A percentile compares a stretch with the other conserved stretches of the same genome.
phyloP scores from a whole-genome alignment of 1,140 invertebrate genomes.

The Gonatopus flavifemur region DNA sequence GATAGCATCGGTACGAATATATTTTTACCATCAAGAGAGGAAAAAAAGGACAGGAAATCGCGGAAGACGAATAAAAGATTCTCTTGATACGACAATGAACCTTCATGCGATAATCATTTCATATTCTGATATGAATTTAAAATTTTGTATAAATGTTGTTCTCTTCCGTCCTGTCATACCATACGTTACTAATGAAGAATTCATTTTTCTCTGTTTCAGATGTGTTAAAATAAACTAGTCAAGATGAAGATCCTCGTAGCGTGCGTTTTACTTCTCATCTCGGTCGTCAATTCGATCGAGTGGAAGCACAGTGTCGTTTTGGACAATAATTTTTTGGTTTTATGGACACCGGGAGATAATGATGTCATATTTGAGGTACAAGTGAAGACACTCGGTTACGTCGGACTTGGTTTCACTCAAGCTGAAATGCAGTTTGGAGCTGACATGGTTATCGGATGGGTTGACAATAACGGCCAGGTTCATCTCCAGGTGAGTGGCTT shows the following conservation, averaged over 20 bases:
- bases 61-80: too few species aligned
- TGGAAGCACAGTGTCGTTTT: slow-evolving; percentile 57
- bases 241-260: slow-evolving; percentile 49
- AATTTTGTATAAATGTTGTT: too few species aligned
- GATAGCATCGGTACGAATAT: too few species aligned
- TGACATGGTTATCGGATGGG: slow-evolving; percentile 75
- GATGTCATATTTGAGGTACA: slow-evolving; percentile 80
- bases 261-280: slow-evolving; percentile 31
- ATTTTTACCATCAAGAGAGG: too few species aligned
- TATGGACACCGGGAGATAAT: slow-evolving; percentile 59
- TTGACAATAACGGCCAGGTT: slow-evolving; percentile 67
- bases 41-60: too few species aligned
- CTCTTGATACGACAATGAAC: too few species aligned
- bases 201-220: slow-evolving; percentile 41
- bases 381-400: slow-evolving; percentile 77
- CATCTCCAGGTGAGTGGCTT: slow-evolving; percentile 66
- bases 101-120: too few species aligned
- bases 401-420: slow-evolving; percentile 78
- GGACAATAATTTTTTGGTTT: slow-evolving; percentile 56
- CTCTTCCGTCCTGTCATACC: too few species aligned
- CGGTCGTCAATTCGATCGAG: slow-evolving; percentile 39
- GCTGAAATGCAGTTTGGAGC: slow-evolving; percentile 70
- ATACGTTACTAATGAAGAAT: too few species aligned
- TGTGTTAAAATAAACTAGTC: slow-evolving; percentile 40
- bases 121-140: too few species aligned